These are phyloP conservation scores for Myanophis thanlyinensis DNA, from an alignment of 2,113 vertebrate species.

Conservation along the genomic window DNA sequence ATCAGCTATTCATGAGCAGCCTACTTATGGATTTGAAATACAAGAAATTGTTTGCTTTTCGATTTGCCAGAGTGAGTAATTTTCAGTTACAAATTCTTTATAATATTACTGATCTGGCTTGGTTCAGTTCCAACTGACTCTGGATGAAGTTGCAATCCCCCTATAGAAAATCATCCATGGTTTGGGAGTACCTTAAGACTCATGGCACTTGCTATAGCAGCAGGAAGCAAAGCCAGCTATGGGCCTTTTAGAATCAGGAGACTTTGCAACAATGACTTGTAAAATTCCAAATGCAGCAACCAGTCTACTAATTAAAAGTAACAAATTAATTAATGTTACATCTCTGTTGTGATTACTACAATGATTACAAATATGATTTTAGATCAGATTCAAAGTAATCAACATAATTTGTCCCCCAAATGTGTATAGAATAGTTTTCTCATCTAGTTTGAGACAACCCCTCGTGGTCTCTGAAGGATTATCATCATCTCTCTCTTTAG, in stretches of 20 bases:
- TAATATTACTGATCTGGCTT: background rate
- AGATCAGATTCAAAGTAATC: background rate
- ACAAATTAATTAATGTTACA: background rate
- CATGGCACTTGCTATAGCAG: background rate
- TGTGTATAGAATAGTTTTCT: background rate
- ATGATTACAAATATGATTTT: background rate
- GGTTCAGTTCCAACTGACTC: background rate
- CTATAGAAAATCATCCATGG: background rate
- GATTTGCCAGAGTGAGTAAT: constrained; percentile 91
- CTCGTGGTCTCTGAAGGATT: background rate
- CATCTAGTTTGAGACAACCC: background rate
- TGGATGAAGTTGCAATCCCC: background rate
- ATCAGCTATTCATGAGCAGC: constrained; percentile 98
- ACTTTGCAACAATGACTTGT: background rate
- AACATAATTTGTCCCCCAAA: background rate
- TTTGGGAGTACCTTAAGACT: background rate
- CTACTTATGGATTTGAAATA: constrained; percentile 97
- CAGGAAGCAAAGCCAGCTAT: background rate
- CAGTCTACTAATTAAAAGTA: background rate
- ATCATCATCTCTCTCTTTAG: background rate
- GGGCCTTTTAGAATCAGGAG: background rate
- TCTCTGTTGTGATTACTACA: background rate
- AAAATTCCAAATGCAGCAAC: background rate
- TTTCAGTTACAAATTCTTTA: constrained; percentile 40
- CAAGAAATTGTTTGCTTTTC: constrained; percentile 93